phyloP scores from a whole-genome alignment of 1,140 invertebrate species.

The Scaptomyza montana region DNA sequence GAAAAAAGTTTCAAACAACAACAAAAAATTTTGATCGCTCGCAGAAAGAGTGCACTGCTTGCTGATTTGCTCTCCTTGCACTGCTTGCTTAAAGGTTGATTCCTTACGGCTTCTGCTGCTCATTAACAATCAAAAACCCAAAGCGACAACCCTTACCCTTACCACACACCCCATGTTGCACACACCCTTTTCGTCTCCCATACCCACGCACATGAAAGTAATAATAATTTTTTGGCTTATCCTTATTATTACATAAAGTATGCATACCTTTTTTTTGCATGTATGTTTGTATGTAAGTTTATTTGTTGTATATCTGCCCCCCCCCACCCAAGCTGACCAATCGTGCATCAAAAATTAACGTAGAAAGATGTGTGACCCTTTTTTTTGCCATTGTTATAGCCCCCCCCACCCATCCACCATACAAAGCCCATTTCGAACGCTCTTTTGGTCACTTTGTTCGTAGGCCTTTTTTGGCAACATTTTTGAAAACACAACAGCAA shows the following conservation, averaged over 20 bases:
- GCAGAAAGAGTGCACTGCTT: no score
- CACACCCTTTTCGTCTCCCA: neutral
- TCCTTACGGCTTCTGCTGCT: constrained; percentile 29
- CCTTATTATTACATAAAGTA: constrained; percentile 83
- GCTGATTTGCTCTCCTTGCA: neutral
- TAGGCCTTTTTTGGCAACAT: constrained; percentile 64
- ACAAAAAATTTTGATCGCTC: neutral
- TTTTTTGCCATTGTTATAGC: constrained; percentile 65
- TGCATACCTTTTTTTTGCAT: constrained; percentile 73
- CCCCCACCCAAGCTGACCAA: constrained; percentile 40
- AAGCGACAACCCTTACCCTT: constrained; percentile 44
- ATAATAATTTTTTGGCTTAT: constrained; percentile 84
- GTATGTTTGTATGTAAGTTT: neutral
- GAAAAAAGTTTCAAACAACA: no score
- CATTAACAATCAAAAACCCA: constrained; percentile 40
- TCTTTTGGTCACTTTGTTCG: constrained; percentile 70
- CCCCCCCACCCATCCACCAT: neutral
- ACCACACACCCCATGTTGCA: neutral
- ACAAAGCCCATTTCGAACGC: constrained; percentile 15
- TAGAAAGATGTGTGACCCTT: constrained; percentile 69
- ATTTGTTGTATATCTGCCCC: no score
- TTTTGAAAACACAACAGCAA: constrained; percentile 35
- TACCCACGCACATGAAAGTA: constrained; percentile 55
- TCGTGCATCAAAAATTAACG: constrained; percentile 83
- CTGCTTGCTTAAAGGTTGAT: constrained; percentile 4